phyloP scores from a whole-genome alignment of 2,888 invertebrate genomes.

The Diploptera punctata region DNA sequence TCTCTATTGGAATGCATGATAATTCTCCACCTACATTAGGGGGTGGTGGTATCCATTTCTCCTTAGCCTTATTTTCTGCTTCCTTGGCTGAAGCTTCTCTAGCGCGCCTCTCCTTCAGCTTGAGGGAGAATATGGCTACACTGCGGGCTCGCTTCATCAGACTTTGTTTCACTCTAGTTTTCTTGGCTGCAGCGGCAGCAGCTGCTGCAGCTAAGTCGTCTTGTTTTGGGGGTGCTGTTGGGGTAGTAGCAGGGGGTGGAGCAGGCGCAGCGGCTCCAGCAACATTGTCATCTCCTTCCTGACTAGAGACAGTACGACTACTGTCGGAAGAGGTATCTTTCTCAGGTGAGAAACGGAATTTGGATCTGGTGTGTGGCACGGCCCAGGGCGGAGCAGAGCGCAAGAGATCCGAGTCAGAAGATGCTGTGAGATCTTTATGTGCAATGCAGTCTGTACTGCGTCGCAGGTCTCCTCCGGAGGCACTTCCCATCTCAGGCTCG shows the following conservation, averaged over 20 bases:
- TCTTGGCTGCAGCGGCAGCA: constrained; percentile 64
- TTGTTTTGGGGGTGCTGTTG: constrained; percentile 27
- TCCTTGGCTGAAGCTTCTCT: constrained; percentile 76
- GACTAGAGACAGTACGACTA: constrained; percentile 63
- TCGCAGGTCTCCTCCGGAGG: constrained; percentile 62
- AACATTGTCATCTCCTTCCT: constrained; percentile 56
- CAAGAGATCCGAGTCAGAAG: constrained; percentile 65
- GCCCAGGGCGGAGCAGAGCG: constrained; percentile 65
- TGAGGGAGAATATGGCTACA: constrained; percentile 85
- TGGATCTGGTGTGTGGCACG: constrained; percentile 51
- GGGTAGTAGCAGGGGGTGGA: not conserved
- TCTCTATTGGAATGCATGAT: constrained; percentile 85
- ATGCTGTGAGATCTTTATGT: constrained; percentile 65
- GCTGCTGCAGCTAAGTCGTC: constrained; percentile 35
- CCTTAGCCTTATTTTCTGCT: constrained; percentile 63
- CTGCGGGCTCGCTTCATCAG: constrained; percentile 84
- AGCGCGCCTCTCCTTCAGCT: constrained; percentile 78
- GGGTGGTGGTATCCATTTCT: constrained; percentile 43
- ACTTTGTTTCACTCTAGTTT: constrained; percentile 71
- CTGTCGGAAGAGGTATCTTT: constrained; percentile 56
- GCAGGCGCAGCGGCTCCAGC: constrained; percentile 14
- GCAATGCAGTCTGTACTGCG: constrained; percentile 81
- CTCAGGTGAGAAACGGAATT: constrained; percentile 55
- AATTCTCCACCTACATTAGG: constrained; percentile 82
- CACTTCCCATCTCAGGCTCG: constrained; percentile 56